These are phyloP conservation scores for Piaya cayana DNA, from an alignment of 2,113 vertebrate species.

Conservation along the genomic window DNA sequence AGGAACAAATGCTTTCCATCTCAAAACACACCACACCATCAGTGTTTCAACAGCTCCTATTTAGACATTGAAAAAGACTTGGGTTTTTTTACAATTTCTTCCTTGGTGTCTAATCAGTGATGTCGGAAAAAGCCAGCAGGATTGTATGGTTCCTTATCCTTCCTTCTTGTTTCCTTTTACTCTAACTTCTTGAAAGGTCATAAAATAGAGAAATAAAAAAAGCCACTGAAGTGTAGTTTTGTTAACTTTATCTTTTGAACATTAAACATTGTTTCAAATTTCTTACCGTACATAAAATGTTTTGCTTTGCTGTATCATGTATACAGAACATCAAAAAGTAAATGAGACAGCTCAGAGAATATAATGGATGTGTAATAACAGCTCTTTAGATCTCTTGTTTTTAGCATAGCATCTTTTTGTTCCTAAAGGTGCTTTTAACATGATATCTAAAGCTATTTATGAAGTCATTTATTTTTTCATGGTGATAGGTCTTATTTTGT, in stretches of 20 bases:
- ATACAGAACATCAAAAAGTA: constrained; percentile 83
- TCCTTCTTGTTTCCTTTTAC: constrained; percentile 70
- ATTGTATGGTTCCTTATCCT: constrained; percentile 37
- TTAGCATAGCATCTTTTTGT: constrained; percentile 77
- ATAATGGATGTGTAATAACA: constrained; percentile 86
- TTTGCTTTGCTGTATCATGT: constrained; percentile 77
- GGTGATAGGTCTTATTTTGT: constrained; percentile 79
- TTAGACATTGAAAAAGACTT: constrained; percentile 67
- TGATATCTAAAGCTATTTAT: constrained; percentile 86
- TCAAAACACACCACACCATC: constrained; percentile 68
- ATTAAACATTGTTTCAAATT: constrained; percentile 89
- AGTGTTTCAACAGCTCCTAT: constrained; percentile 72
- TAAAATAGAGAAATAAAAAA: constrained; percentile 80
- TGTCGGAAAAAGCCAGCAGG: constrained; percentile 45
- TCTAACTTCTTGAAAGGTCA: constrained; percentile 57
- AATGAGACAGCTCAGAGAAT: constrained; percentile 80
- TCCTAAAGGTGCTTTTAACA: constrained; percentile 90
- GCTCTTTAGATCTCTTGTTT: constrained; percentile 81
- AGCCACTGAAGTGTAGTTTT: constrained; percentile 70
- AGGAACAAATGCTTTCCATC: constrained; percentile 76
- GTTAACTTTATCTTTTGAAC: constrained; percentile 79
- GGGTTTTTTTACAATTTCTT: constrained; percentile 68
- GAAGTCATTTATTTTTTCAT: constrained; percentile 81
- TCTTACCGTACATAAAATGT: constrained; percentile 83
- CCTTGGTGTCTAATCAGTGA: constrained; percentile 62